These are phyloP conservation scores for Agelastica alni DNA, from an alignment of 2,888 invertebrate genomes.

Conservation along the genomic window DNA sequence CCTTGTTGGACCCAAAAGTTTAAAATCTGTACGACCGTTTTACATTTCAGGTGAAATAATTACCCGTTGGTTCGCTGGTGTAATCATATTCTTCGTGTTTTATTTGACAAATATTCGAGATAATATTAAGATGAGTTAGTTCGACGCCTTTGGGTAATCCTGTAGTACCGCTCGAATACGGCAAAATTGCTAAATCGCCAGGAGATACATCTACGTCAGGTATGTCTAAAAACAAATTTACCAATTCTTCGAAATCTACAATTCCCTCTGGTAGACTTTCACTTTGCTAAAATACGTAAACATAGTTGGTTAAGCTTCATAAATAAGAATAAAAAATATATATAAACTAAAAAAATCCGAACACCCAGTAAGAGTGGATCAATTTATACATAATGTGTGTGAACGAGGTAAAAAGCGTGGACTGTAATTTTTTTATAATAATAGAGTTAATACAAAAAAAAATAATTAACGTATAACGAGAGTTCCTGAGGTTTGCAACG, in stretches of 20 bases:
- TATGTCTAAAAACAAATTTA: slow-evolving; percentile 52
- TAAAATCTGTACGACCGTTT: too few relatives aligned
- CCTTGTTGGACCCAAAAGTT: too few relatives aligned
- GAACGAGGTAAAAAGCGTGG: too few relatives aligned
- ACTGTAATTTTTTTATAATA: too few relatives aligned
- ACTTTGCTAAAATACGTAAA: slow-evolving; percentile 29
- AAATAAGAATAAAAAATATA: too few relatives aligned
- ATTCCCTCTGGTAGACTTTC: slow-evolving; percentile 27
- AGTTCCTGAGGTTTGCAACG: too few relatives aligned
- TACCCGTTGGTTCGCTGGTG: slow-evolving; percentile 24
- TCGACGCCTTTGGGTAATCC: slow-evolving; percentile 79
- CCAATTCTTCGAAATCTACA: slow-evolving; percentile 27
- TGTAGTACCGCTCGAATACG: slow-evolving; percentile 84
- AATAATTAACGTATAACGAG: too few relatives aligned
- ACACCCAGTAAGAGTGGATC: too few relatives aligned
- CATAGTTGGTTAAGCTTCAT: too few relatives aligned
- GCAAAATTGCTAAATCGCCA: slow-evolving; percentile 69
- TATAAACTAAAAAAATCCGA: too few relatives aligned
- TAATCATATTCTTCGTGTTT: slow-evolving; percentile 22
- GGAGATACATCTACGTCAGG: slow-evolving; percentile 58
- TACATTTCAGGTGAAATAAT: background rate
- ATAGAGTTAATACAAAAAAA: too few relatives aligned
- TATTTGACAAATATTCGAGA: slow-evolving; percentile 38
- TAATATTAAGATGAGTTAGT: slow-evolving; percentile 59
- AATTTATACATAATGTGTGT: too few relatives aligned